Base-by-base conservation (phyloP, 1,140 invertebrate genomes). In the Aporrectodea caliginosa region DNA sequence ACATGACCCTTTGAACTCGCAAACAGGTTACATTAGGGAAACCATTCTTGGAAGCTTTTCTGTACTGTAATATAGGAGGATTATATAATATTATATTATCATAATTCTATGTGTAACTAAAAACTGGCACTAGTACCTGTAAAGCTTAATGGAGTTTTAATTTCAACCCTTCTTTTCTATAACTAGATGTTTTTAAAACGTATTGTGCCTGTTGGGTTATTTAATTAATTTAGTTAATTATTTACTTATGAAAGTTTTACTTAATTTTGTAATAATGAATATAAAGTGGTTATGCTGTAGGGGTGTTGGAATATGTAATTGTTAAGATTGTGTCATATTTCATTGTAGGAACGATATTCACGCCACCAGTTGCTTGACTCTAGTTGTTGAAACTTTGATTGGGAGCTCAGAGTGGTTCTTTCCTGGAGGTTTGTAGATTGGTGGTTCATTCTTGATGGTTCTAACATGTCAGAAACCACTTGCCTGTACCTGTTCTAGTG, bases 371-470 rank as follows among this genome's bases (percentile, higher is more conserved):
- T 92, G 93, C 74, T 90, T 92, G 87, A 92, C 91, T 88, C 88
- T 90, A 81, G 92, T 97, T 80, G 92, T 97, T 0, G 95, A 98
- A 84, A 89, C 93, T 80, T 90, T 98, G 79, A 92, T 98, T 69
- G 93, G 92, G 43, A 92, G 96, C 86, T 93, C 93, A 78, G 94
- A 97, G 85, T 93, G 92, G 90, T 94, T 96, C 85, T 96, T 95
- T 85, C 93, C 93, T 78, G 93, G 93, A 80, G 93, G 94, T 87
- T 58, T 58, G 43, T n/a, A n/a, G n/a, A n/a, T n/a, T n/a, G n/a
- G n/a, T n/a, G n/a, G n/a, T n/a, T n/a, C n/a, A n/a, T n/a, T n/a
- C n/a, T n/a, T n/a, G n/a, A n/a, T n/a, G n/a, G n/a, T n/a, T n/a
- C n/a, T n/a, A n/a, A n/a, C n/a, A n/a, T n/a, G n/a, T n/a, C n/a